A percentile compares a stretch with the other conserved stretches of the same genome.
Evolutionary conservation across 2,888 invertebrate species (phyloP).

Genomic region (Alsophila aescularia): DNA sequence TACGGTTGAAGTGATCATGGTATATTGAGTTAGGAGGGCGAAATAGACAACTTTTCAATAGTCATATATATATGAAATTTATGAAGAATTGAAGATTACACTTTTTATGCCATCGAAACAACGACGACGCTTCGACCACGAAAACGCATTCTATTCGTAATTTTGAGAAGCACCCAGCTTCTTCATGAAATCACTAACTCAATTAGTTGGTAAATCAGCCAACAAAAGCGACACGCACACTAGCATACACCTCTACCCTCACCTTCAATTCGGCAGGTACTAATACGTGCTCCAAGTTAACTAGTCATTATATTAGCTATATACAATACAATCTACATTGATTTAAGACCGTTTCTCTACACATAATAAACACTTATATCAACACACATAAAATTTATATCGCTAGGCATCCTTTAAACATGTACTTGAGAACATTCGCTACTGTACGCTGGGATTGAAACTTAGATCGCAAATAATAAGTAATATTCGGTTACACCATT

Average conservation of each 20-base stretch:
- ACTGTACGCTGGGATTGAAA: constrained; percentile 22
- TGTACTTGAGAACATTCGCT: constrained; percentile 8
- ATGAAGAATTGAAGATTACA: too few species aligned
- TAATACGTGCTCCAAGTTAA: constrained; percentile 55
- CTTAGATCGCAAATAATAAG: constrained; percentile 18
- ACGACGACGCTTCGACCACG: too few species aligned
- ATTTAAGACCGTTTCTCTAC: constrained; percentile 62
- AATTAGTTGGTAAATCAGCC: constrained; percentile 29
- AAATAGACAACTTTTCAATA: too few species aligned
- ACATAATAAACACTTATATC: constrained; percentile 39
- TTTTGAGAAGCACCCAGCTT: too few species aligned
- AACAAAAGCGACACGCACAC: constrained; percentile 35
- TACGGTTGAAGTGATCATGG: too few species aligned
- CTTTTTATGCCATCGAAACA: too few species aligned
- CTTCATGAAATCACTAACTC: neutral
- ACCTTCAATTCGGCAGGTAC: constrained; percentile 55
- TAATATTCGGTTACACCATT: neutral
- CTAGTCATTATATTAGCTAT: constrained; percentile 62
- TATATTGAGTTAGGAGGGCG: too few species aligned
- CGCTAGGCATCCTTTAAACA: constrained; percentile 21
- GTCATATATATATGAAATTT: too few species aligned
- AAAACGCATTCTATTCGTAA: too few species aligned
- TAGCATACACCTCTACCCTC: constrained; percentile 45
- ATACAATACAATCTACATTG: constrained; percentile 69
- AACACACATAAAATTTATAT: constrained; percentile 39